These are phyloP conservation scores for Calidris pugnax DNA, from an alignment of 2,113 vertebrate species.

Conservation along the genomic window DNA sequence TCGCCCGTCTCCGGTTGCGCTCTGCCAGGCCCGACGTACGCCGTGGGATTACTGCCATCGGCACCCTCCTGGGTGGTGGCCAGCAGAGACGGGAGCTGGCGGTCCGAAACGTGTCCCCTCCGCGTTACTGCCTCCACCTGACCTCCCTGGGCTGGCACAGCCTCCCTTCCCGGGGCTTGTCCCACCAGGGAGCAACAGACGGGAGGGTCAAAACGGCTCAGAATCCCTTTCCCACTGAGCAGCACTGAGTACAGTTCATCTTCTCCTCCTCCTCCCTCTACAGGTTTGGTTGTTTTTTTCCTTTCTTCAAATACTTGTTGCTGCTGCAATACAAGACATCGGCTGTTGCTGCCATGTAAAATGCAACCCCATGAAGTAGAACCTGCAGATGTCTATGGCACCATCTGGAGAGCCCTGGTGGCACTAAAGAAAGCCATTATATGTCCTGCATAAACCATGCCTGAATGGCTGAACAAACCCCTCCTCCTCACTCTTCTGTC, in stretches of 20 bases:
- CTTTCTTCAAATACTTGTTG: neutral
- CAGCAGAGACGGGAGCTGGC: accelerated
- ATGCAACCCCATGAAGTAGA: neutral
- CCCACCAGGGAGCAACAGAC: accelerated
- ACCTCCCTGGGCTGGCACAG: neutral
- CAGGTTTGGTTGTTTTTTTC: neutral
- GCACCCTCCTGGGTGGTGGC: neutral
- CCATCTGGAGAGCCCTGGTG: neutral
- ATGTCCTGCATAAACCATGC: neutral
- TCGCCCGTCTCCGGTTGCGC: accelerated
- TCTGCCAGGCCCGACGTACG: neutral
- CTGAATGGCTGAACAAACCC: neutral
- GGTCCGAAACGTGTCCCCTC: accelerated
- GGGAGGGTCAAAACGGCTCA: neutral
- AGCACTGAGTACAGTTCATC: accelerated
- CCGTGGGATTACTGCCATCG: accelerated
- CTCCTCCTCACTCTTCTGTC: neutral
- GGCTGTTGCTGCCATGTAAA: neutral
- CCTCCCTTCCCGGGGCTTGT: neutral
- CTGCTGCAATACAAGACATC: neutral
- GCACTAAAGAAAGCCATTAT: neutral
- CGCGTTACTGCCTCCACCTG: accelerated
- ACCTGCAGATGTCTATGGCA: neutral
- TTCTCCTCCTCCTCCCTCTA: neutral
- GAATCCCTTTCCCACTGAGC: accelerated